These are phyloP conservation scores for Drosophila bipectinata DNA, from an alignment of 1,140 invertebrate genomes.

Conservation along the genomic window DNA sequence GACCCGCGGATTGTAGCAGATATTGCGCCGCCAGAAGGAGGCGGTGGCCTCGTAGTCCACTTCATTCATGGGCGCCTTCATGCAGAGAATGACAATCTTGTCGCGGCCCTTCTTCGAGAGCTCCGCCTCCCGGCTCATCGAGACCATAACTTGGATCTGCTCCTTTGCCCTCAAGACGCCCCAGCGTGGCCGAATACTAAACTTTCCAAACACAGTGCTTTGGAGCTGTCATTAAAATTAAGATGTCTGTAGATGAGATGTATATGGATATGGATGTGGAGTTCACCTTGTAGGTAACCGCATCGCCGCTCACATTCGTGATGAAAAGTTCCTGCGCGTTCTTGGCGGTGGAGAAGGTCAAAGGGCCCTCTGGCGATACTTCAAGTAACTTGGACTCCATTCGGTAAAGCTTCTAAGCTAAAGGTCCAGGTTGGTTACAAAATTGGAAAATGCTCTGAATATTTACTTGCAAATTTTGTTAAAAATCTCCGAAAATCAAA, in stretches of 20 bases:
- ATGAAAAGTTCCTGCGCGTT: not conserved
- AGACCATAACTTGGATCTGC: slow-evolving; percentile 4
- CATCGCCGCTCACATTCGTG: not conserved
- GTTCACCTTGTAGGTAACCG: slow-evolving; percentile 40
- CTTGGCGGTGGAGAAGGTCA: slow-evolving; percentile 12
- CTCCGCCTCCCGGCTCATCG: slow-evolving; percentile 5
- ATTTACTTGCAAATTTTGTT: not conserved
- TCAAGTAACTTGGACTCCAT: slow-evolving; percentile 9
- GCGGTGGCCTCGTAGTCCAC: slow-evolving; percentile 25
- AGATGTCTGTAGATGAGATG: too few species aligned
- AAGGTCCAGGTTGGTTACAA: not conserved
- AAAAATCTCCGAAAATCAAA: not conserved
- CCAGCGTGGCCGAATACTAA: slow-evolving; percentile 28
- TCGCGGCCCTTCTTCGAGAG: slow-evolving; percentile 39
- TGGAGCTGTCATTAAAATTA: slow-evolving; percentile 11
- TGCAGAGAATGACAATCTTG: slow-evolving; percentile 39
- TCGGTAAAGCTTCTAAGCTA: not conserved
- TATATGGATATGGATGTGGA: too few species aligned
- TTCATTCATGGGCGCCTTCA: slow-evolving; percentile 32
- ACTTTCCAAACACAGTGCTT: slow-evolving; percentile 27
- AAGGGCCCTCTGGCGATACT: slow-evolving; percentile 7
- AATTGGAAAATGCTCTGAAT: not conserved
- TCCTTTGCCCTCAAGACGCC: slow-evolving; percentile 23
- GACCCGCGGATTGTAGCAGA: slow-evolving; percentile 32
- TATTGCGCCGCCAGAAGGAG: slow-evolving; percentile 43